These are phyloP conservation scores for Carcina quercana DNA, from an alignment of 2,888 invertebrate genomes.

Conservation along the genomic window DNA sequence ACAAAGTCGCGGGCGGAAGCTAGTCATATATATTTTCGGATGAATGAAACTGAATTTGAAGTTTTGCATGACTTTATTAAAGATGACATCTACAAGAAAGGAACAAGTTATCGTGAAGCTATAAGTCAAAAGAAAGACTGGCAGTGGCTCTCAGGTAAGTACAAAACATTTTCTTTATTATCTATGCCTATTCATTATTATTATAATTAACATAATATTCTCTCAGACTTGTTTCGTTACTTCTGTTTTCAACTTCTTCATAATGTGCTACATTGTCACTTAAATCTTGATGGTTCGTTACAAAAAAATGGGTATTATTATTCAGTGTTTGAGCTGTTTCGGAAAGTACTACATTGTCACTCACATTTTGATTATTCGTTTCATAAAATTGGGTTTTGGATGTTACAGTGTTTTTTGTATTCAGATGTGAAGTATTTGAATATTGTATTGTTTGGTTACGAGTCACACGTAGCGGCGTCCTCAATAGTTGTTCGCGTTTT, in stretches of 20 bases:
- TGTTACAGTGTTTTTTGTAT: conserved; percentile 4
- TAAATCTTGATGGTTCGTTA: conserved; percentile 6
- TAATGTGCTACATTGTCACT: conserved; percentile 6
- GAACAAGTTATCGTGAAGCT: conserved; percentile 9
- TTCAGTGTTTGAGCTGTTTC: conserved; percentile 4
- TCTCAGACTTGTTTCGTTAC: conserved; percentile 4
- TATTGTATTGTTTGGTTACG: conserved; percentile 9
- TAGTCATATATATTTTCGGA: conserved; percentile 8
- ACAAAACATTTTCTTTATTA: conserved; percentile 3
- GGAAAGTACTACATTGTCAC: conserved; percentile 8
- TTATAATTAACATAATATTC: conserved; percentile 3
- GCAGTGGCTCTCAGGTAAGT: conserved; percentile 6
- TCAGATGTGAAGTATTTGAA: conserved; percentile 8
- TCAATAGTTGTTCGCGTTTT: conserved; percentile 9
- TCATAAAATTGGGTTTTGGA: conserved; percentile 4
- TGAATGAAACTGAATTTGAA: conserved; percentile 12
- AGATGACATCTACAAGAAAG: conserved; percentile 11
- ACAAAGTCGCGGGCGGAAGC: no score
- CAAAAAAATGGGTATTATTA: conserved; percentile 2
- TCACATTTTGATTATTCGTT: conserved; percentile 10
- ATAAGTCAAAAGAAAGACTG: conserved; percentile 9
- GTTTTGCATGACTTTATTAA: conserved; percentile 12
- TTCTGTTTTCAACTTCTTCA: conserved; percentile 1
- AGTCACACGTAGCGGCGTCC: conserved; percentile 7
- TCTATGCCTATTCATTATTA: background rate